Percentiles rank a stretch among this genome's conserved stretches.
These are phyloP conservation scores for Xenopus laevis DNA, from an alignment of 2,113 vertebrate species.

Conservation along the genomic window DNA sequence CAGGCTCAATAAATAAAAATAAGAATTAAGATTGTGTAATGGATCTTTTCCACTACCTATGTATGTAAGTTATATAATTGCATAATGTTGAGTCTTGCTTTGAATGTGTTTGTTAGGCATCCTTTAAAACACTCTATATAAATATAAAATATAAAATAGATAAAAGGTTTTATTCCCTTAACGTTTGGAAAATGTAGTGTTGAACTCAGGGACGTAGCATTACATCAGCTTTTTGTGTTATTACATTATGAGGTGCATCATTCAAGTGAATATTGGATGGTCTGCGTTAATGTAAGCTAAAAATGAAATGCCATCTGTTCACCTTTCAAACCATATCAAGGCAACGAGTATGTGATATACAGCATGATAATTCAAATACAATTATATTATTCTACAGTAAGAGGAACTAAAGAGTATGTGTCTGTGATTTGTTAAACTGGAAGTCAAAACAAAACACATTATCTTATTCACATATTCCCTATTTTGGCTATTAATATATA, in stretches of 20 bases:
- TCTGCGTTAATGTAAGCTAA: conserved; percentile 65
- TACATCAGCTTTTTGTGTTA: conserved; percentile 52
- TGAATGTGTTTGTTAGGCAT: too few species aligned
- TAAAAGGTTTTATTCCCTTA: not conserved
- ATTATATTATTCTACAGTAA: conserved; percentile 14
- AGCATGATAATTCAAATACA: conserved; percentile 31
- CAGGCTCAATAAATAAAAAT: too few species aligned
- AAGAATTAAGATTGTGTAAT: too few species aligned
- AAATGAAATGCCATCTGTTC: conserved; percentile 74
- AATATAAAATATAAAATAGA: too few species aligned
- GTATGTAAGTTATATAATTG: too few species aligned
- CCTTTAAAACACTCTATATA: too few species aligned
- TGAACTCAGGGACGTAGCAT: conserved; percentile 42
- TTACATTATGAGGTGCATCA: conserved; percentile 61
- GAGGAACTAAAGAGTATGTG: conserved; percentile 4
- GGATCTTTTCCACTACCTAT: too few species aligned
- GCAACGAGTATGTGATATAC: conserved; percentile 36
- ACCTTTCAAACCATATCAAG: conserved; percentile 59
- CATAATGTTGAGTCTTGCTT: too few species aligned
- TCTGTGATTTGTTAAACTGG: not conserved
- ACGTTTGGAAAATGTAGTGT: not conserved
- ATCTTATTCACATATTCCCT: too few species aligned
- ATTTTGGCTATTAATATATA: too few species aligned
- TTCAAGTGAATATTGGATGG: conserved; percentile 64
- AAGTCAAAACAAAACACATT: not conserved